Evolutionary conservation across 1,140 invertebrate genomes (phyloP), one percentile per base, ranked within the genome.

Genomic region (Halictus rubicundus): DNA sequence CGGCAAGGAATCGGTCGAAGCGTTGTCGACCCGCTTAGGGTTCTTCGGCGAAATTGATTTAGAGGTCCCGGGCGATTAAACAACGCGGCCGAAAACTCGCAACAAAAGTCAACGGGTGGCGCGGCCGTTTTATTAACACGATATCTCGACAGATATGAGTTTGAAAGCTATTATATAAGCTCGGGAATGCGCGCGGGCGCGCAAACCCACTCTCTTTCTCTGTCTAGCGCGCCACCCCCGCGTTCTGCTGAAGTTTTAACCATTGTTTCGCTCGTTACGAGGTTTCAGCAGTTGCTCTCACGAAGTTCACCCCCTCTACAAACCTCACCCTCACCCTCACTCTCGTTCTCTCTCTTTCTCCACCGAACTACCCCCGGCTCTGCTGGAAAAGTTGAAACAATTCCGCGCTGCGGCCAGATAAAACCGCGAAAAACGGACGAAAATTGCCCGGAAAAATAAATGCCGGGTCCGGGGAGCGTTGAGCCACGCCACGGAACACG

Each of bases 201-300:
- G 49, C 19, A 10, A n/a, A 46, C 2, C 42, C 42, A 12, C 49
- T 0, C 49, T 21, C 16, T 52, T 6, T 52, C 49, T 16, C 49
- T 5, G 14, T 52, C 16, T 19, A 1, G 9, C 14, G 27, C 37
- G 21, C 64, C 39, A 10, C 21, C 37, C 7, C 14, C 14, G 32
- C 61, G 63, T 32, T 46, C 19, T 25, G 23, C 23, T 23, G 23
- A 69, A 69, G 46, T 69, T 69, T 69, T 57, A 57, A 54, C 68
- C 68, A 69, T 69, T 69, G 68, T 69, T 69, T 57, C 68, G 46
- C 68, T 69, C 68, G 68, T 69, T 54, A 69, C 68, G 68, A 69
- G 68, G 46, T 69, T 57, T 57, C 68, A 69, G 52, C 68, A 57
- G 68, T 69, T 69, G 46, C 68, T 54, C 49, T 16, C 68, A 19